Evolutionary conservation across 2,797 vertebrate species (phyloP), one percentile per base, ranked within the genome.

Genomic region (Falco novaeseelandiae): DNA sequence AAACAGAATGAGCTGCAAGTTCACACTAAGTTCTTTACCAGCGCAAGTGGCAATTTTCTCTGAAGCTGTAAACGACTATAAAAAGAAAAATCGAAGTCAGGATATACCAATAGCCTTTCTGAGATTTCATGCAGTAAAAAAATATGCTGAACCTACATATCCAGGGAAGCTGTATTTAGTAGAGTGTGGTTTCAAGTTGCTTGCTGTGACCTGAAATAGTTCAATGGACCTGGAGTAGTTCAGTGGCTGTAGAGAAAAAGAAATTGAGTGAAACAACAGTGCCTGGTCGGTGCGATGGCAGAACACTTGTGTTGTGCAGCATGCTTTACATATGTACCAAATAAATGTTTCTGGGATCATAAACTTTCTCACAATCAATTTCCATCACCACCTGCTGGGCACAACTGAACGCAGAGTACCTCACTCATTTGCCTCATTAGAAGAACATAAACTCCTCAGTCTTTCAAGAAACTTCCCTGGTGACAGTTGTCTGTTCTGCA

Each of bases 61-160:
- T 71, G 78, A 91, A 87, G 87, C 8, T 52, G 26, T 74, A 80
- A 77, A 63, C 0, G 0, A 57, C 20, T 65, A 62, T 59, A 88
- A 63, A 85, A 92, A 70, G n/a, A 61, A 87, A 93, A 91, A 63
- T 40, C n/a, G 14, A 91, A 89, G 70, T 88, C 79, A 92, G 89
- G 74, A 65, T 59, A 89, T 49, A 83, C 44, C 42, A 85, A 46
- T 32, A 92, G 40, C 34, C 61, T 84, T 58, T 74, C 77, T 87
- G 29, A 83, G 62, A 76, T 92, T 88, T 90, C 70, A 66, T n/a
- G 14, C 21, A 74, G 40, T 30, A 91, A 88, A 73, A 66, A 89
- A 95, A 90, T 51, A 58, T 12, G 44, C 67, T 86, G 83, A 93
- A 74, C 3, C 11, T 71, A 61, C 23, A 38, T 5, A 86, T 23